Conservation (phyloP, 2,797 vertebrate species). For the Adelosebastes latens region DNA sequence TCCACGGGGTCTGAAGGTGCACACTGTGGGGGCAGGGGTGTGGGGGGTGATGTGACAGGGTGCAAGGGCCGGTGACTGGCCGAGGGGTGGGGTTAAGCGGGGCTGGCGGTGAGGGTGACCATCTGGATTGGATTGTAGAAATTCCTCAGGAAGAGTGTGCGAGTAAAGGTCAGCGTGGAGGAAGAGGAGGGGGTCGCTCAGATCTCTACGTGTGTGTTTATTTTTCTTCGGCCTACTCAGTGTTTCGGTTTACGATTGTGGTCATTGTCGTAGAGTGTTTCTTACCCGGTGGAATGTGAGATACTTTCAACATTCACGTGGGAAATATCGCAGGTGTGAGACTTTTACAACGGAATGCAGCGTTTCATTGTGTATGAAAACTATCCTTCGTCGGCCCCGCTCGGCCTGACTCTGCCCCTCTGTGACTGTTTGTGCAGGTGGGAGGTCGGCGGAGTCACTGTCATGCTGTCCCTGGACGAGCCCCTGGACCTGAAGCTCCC, state of each 20-base stretch:
- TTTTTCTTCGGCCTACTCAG: constrained; percentile 64
- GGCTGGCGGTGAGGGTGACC: constrained; percentile 69
- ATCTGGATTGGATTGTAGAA: constrained; percentile 86
- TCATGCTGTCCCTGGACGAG: constrained; percentile 96
- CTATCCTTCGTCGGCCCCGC: background rate
- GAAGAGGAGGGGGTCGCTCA: constrained; percentile 55
- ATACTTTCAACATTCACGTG: constrained; percentile 31
- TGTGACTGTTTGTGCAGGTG: constrained; percentile 68
- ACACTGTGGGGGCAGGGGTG: constrained; percentile 10
- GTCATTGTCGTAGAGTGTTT: constrained; percentile 56
- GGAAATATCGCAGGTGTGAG: constrained; percentile 59
- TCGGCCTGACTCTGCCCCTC: background rate
- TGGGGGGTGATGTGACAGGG: constrained; percentile 31
- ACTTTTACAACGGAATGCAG: background rate
- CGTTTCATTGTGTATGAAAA: background rate
- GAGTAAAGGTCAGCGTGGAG: constrained; percentile 79
- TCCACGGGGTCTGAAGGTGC: constrained; percentile 60
- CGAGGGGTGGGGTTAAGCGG: constrained; percentile 40
- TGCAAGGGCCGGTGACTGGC: constrained; percentile 49
- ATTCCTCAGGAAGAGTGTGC: constrained; percentile 81
- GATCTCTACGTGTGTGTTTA: constrained; percentile 60
- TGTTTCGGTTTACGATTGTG: constrained; percentile 64
- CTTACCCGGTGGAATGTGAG: constrained; percentile 51
- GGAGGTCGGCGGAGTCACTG: constrained; percentile 62
- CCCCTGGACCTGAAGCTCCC: constrained; percentile 96